phyloP scores from a whole-genome alignment of 2,113 vertebrate genomes.

The Gopherus evgoodei region DNA sequence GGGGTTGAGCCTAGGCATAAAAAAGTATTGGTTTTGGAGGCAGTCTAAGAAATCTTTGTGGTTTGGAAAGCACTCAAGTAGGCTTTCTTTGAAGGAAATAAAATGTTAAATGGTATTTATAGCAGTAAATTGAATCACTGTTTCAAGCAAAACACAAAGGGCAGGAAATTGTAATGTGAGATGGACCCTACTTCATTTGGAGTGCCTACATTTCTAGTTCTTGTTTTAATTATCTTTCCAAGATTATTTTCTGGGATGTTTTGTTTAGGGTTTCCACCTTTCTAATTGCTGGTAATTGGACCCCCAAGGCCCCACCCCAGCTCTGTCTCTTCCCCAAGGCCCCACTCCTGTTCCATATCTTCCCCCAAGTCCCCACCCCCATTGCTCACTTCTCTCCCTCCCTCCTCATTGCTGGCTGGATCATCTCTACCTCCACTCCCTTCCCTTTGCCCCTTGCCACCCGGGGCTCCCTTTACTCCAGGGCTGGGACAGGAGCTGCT shows the following conservation, averaged over 20 bases:
- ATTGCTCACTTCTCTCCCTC: too few species aligned
- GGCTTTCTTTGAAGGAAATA: background rate
- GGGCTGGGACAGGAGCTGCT: too few species aligned
- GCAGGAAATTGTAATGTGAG: background rate
- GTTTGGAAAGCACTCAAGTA: background rate
- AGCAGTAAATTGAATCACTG: background rate
- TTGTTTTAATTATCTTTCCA: background rate
- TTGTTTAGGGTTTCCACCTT: background rate
- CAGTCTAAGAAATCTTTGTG: background rate
- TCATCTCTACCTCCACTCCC: too few species aligned
- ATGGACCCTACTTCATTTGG: background rate
- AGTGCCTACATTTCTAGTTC: background rate
- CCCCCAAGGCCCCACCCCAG: too few species aligned
- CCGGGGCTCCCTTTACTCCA: too few species aligned
- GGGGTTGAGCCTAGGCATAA: background rate
- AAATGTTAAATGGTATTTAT: background rate
- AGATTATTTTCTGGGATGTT: background rate
- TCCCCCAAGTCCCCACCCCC: too few species aligned
- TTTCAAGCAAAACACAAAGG: background rate
- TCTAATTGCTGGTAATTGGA: too few species aligned
- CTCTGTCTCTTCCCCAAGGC: too few species aligned
- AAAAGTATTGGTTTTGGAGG: background rate
- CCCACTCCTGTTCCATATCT: too few species aligned
- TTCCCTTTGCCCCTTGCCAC: too few species aligned
- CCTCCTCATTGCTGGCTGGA: too few species aligned